These are phyloP conservation scores for Fulica atra DNA, from an alignment of 2,113 vertebrate species.

Conservation along the genomic window DNA sequence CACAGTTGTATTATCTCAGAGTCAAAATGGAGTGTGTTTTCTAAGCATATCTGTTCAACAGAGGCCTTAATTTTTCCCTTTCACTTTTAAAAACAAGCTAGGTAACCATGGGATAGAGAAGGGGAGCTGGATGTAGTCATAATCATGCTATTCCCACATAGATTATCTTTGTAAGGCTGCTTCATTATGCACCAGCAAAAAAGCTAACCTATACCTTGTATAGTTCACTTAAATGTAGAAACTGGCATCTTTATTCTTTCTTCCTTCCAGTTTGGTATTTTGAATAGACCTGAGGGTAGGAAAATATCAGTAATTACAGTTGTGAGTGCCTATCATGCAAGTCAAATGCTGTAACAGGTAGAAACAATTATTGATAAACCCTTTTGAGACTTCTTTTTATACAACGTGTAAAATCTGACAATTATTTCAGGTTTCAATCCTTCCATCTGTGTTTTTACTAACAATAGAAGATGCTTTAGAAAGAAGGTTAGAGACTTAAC, in stretches of 20 bases:
- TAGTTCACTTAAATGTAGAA: not conserved
- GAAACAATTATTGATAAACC: not conserved
- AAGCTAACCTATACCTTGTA: not conserved
- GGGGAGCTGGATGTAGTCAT: not conserved
- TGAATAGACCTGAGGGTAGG: not conserved
- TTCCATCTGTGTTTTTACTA: not conserved
- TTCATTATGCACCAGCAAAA: not conserved
- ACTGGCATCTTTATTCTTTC: not conserved
- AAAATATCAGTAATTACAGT: not conserved
- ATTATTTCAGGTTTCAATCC: not conserved
- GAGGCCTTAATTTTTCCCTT: not conserved
- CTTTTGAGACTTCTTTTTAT: not conserved
- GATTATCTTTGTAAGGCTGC: not conserved
- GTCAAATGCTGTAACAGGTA: not conserved
- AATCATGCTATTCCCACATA: fast-evolving
- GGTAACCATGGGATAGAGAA: not conserved
- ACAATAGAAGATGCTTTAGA: not conserved
- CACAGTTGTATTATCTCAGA: not conserved
- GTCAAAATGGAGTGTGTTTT: not conserved
- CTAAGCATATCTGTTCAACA: not conserved
- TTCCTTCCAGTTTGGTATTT: not conserved
- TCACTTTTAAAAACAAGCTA: not conserved
- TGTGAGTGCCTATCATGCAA: not conserved
- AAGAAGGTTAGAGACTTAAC: not conserved
- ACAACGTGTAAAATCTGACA: not conserved